Conservation (phyloP, 2,113 vertebrate genomes). For the Vidua chalybeata region DNA sequence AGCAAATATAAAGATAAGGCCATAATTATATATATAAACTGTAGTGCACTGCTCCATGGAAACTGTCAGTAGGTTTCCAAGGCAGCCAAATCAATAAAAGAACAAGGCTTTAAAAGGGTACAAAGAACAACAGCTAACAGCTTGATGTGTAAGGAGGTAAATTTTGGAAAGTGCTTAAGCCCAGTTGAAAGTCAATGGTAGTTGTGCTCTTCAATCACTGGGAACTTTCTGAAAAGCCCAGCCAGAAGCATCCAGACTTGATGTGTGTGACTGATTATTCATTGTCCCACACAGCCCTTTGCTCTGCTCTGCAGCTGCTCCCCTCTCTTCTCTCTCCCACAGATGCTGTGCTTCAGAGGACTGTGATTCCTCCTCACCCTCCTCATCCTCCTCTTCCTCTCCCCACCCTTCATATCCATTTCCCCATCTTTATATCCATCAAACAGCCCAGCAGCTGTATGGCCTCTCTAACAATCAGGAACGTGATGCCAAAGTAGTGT, state of each 20-base stretch:
- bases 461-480: not conserved
- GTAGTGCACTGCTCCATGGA: conserved; percentile 24
- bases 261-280: not conserved
- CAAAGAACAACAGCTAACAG: not conserved
- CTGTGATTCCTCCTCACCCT: not conserved
- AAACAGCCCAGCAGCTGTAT: not conserved
- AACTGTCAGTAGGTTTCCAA: conserved; percentile 56
- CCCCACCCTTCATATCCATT: not conserved
- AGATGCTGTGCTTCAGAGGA: not conserved
- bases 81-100: conserved; percentile 38
- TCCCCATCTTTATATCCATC: not conserved
- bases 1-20: not conserved
- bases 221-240: not conserved
- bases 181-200: not conserved
- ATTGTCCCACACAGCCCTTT: not conserved
- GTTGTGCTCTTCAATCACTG: conserved; percentile 4
- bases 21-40: not conserved
- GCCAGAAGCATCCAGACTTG: not conserved
- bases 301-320: not conserved
- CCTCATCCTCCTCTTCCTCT: not conserved
- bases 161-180: conserved; percentile 5
- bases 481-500: not conserved
- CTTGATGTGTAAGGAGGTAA: not conserved
- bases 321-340: not conserved
- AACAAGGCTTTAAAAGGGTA: not conserved